These are phyloP conservation scores for Eospalax fontanierii DNA, from an alignment of 2,797 vertebrate genomes.

Conservation along the genomic window DNA sequence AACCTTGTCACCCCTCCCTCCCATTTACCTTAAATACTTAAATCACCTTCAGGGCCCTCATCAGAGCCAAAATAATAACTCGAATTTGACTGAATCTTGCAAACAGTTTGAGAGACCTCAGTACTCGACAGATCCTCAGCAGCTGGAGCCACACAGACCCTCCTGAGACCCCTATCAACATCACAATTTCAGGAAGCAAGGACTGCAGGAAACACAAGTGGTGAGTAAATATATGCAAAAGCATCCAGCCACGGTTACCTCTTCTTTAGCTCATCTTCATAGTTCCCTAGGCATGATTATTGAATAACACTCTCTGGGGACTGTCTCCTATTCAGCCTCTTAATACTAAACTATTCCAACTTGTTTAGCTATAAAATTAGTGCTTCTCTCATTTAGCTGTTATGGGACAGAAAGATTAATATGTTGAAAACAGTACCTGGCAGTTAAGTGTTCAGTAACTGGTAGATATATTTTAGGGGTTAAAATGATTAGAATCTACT, in stretches of 20 bases:
- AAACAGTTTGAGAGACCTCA: slow-evolving; percentile 87
- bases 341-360: slow-evolving; percentile 44
- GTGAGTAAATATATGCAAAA: slow-evolving; percentile 13
- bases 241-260: background rate
- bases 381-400: background rate
- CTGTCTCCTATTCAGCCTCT: background rate
- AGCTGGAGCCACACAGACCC: slow-evolving; percentile 71
- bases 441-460: slow-evolving; percentile 23
- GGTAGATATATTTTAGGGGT: background rate
- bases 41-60: slow-evolving; percentile 87
- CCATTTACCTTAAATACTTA: slow-evolving; percentile 9
- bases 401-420: slow-evolving; percentile 38
- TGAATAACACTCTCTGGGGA: background rate
- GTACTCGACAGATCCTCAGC: slow-evolving; percentile 83
- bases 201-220: slow-evolving; percentile 79
- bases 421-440: slow-evolving; percentile 6
- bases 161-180: background rate
- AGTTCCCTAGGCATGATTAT: slow-evolving; percentile 20
- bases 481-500: slow-evolving; percentile 36
- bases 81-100: slow-evolving; percentile 83
- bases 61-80: slow-evolving; percentile 87
- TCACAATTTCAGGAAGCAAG: slow-evolving; percentile 84
- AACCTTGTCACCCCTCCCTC: background rate
- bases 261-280: background rate
- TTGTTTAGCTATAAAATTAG: slow-evolving; percentile 36